Base-by-base conservation (phyloP, 2,888 invertebrate genomes). In the Blastobasis lacticolella region DNA sequence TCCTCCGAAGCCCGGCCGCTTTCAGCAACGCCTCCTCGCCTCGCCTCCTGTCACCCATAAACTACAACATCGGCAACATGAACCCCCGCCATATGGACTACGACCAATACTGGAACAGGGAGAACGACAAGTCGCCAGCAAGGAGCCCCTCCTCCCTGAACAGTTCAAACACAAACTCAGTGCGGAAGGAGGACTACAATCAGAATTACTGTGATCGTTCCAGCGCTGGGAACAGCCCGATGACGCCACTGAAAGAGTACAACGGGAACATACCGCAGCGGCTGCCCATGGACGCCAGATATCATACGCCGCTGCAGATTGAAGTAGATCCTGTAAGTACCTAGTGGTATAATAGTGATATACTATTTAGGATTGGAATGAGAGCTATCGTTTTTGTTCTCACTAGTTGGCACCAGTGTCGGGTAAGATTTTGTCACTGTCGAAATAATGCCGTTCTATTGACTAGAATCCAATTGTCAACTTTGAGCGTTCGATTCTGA, bases 261-360 rank as follows among this genome's bases (percentile, higher is more conserved):
- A 88, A 88, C 59, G 88, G 89, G 36, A 88, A 85, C 56, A 57
- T 74, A 38, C 66, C 75, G 10, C 75, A 73, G 63, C 71, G 73
- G 58, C 53, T 63, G 49, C 69, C 71, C 8, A 56, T 78, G 10
- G 80, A 87, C 57, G 63, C 78, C 10, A 72, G 78, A 68, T 81
- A 90, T 73, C 74, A 81, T 60, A 84, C 79, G 50, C 91, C 91
- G 37, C 84, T 94, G 59, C 86, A 89, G 56, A 88, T 94, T 55
- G 91, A 93, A 66, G 91, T 94, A 55, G 93, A 94, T 81, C 91
- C 92, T 67, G 94, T 94, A 88, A 89, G 90, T 90, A 42, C 42
- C 9, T 42, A 6, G 9, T 8, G 40, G 6, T 40, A 4, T 40
- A 40, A 40, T 23, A 23, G 23, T 23, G 23, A 3, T 23, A 23